Conservation (phyloP, 2,113 vertebrate species). For the Phainopepla nitens region DNA sequence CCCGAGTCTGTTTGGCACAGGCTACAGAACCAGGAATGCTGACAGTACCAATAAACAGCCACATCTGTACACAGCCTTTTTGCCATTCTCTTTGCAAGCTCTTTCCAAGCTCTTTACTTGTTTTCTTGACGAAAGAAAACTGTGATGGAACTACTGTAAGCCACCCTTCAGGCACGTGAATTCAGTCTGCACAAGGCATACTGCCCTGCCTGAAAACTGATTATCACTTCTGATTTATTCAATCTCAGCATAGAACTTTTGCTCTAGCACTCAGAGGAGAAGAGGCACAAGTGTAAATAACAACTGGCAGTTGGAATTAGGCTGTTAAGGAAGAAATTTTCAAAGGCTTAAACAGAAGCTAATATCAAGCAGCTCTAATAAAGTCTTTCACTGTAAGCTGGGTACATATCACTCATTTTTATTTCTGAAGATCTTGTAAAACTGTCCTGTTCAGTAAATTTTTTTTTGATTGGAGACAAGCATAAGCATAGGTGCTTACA, state of each 20-base stretch:
- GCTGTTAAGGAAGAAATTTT: background rate
- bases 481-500: background rate
- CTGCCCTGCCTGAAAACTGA: background rate
- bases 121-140: background rate
- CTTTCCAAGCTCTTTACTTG: background rate
- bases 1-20: background rate
- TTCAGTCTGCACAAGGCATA: background rate
- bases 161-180: background rate
- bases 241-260: background rate
- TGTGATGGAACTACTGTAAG: background rate
- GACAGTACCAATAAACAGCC: background rate
- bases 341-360: background rate
- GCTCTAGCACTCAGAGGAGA: background rate
- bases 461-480: background rate
- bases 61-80: background rate
- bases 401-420: background rate
- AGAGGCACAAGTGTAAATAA: slow-evolving; percentile 6
- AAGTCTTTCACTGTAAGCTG: background rate
- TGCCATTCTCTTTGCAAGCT: background rate
- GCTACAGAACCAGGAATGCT: background rate
- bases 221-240: background rate
- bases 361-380: background rate
- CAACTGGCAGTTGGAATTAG: slow-evolving; percentile 10
- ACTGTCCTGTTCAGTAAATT: background rate
- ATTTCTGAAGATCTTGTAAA: background rate